Base-by-base conservation (phyloP, 2,113 vertebrate species). In the Rhinolophus ferrumequinum region DNA sequence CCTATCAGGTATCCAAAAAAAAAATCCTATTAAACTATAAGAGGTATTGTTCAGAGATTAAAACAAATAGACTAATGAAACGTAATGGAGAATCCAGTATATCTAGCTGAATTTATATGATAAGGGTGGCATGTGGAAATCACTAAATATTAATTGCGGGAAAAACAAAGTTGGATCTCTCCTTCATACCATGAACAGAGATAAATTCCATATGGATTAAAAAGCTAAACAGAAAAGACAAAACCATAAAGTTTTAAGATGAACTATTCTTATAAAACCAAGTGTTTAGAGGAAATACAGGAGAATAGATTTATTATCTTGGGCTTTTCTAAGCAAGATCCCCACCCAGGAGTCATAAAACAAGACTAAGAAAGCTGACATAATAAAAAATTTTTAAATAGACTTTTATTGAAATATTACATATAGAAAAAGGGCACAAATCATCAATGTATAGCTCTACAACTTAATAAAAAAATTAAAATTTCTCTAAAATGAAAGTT, bases 401-500 rank as follows among this genome's bases (percentile, higher is more conserved):
- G 79, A 66, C 94, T 73, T 94, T 92, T 86, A 86, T 9, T 41
- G 64, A 90, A 96, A 90, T 80, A 83, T 44, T 93, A 80, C n/a
- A 30, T 5, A 47, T 8, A 94, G 79, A 70, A 94, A 82, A 66
- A 76, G 5, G 33, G 24, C 30, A 96, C 12, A 92, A 82, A 76
- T 79, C 79, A 58, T 64, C 58, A 62, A 52, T 8, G 3, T 56
- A 64, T 8, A 72, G 19, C 52, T 70, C 24, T 62, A 52, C 30
- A 93, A 88, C 35, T 84, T 94, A 58, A 79, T 16, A 41, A 81
- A 87, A 94, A 92, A 88, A 33, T 83, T 16, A 35, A 69, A 93
- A 82, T 64, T 90, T 87, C 28, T 79, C 44, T 75, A 88, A 83
- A 89, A 35, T 69, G 21, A 52, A 83, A 79, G 66, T 70, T 54